phyloP scores from a whole-genome alignment of 2,888 invertebrate species.

The Galeopsomyia nigrocyanea region DNA sequence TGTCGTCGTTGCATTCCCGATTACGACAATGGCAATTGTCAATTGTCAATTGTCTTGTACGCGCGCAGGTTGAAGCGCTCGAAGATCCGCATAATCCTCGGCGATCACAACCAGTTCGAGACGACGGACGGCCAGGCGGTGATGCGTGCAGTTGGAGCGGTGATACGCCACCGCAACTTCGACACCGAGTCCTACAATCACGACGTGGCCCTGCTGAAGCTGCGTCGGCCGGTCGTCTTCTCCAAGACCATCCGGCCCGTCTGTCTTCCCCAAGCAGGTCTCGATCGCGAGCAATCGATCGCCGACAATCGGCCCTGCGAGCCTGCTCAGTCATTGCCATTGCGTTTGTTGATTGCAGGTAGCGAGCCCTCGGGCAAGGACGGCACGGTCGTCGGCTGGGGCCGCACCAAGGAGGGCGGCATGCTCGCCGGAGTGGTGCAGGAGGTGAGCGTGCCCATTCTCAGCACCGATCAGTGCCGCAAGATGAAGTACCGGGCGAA shows the following conservation, averaged over 20 bases:
- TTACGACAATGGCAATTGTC: too few species aligned
- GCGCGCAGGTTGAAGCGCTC: constrained; percentile 79
- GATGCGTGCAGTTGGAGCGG: constrained; percentile 84
- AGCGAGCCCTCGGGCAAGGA: constrained; percentile 79
- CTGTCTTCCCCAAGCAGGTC: constrained; percentile 75
- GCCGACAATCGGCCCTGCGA: not conserved
- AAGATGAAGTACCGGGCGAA: constrained; percentile 87
- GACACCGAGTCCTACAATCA: constrained; percentile 89
- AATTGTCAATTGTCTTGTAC: not conserved
- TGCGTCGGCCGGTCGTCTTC: constrained; percentile 83
- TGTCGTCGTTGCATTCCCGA: not conserved
- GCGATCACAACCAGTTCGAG: constrained; percentile 87
- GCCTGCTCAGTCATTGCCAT: too few species aligned
- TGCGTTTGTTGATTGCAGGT: constrained; percentile 63
- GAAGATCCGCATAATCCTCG: constrained; percentile 85
- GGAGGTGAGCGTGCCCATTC: constrained; percentile 87
- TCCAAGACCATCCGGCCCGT: constrained; percentile 83
- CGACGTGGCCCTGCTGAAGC: constrained; percentile 83
- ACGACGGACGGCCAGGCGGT: constrained; percentile 84
- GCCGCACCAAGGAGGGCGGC: constrained; percentile 86
- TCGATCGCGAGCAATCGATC: not conserved
- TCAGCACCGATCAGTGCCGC: constrained; percentile 83
- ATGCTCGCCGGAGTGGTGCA: constrained; percentile 83
- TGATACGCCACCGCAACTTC: constrained; percentile 86
- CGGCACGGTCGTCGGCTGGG: constrained; percentile 90